These are phyloP conservation scores for Conistra vaccinii DNA, from an alignment of 2,888 invertebrate species.

Conservation along the genomic window DNA sequence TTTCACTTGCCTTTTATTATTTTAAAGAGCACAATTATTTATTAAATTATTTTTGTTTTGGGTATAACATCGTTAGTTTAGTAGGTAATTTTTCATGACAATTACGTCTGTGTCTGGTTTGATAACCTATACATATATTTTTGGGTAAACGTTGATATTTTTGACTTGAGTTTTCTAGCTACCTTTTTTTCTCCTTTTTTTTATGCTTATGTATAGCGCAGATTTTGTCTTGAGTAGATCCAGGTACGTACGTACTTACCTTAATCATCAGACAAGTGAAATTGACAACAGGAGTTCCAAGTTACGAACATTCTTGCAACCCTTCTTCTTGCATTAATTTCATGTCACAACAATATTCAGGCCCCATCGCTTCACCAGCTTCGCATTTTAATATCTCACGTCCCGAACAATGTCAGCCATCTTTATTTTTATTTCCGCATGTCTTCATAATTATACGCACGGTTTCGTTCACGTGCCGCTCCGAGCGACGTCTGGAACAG, in stretches of 20 bases:
- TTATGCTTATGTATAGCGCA: background rate
- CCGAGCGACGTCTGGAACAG: constrained; percentile 8
- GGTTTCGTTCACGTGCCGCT: constrained; percentile 42
- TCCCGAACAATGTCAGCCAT: constrained; percentile 33
- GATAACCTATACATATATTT: background rate
- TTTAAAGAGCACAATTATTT: background rate
- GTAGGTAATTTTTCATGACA: background rate
- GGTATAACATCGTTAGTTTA: background rate
- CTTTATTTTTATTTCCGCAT: constrained; percentile 51
- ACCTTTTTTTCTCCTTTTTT: background rate
- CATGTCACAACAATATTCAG: constrained; percentile 6
- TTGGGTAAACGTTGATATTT: background rate
- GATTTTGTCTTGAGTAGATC: background rate
- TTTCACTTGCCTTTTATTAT: constrained; percentile 3
- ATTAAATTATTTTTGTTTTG: background rate
- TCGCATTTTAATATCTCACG: constrained; percentile 35
- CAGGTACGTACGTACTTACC: no score
- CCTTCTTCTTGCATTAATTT: no score
- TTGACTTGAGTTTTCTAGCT: background rate
- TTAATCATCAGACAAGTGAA: background rate
- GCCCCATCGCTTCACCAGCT: constrained; percentile 11
- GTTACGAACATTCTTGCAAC: background rate
- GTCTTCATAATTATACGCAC: constrained; percentile 50
- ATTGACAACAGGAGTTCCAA: background rate
- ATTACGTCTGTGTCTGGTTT: background rate